Evolutionary conservation across 2,113 vertebrate genomes (phyloP).

Genomic region (Hippolais icterina): DNA sequence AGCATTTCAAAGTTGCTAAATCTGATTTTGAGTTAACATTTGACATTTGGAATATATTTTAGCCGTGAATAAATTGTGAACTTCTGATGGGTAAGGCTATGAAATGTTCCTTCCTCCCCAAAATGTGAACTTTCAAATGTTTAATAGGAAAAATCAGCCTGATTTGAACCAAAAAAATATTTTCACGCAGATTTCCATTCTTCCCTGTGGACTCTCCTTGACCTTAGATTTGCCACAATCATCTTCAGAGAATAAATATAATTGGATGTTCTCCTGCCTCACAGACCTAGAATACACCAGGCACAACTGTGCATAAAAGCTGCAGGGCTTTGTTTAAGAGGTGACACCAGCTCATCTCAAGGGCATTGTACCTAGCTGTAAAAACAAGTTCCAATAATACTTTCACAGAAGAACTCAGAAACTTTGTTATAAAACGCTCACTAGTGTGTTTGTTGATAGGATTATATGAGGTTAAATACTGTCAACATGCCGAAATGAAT

Average conservation of each 20-base stretch:
- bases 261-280: background rate
- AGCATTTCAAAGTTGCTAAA: background rate
- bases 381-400: background rate
- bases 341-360: background rate
- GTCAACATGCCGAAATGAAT: background rate
- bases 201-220: background rate
- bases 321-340: background rate
- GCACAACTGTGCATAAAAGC: background rate
- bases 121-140: background rate
- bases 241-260: background rate
- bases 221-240: background rate
- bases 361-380: background rate
- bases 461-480: constrained; percentile 1
- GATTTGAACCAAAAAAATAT: background rate
- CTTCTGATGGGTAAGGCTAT: background rate
- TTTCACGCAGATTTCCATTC: background rate
- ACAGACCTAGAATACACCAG: background rate
- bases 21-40: background rate
- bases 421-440: background rate
- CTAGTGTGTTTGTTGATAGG: background rate
- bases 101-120: background rate
- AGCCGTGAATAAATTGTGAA: background rate
- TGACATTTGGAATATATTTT: background rate
- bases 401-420: background rate
- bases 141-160: background rate